These are phyloP conservation scores for Hippopotamyrus pictus DNA, from an alignment of 2,797 vertebrate species.

Conservation along the genomic window DNA sequence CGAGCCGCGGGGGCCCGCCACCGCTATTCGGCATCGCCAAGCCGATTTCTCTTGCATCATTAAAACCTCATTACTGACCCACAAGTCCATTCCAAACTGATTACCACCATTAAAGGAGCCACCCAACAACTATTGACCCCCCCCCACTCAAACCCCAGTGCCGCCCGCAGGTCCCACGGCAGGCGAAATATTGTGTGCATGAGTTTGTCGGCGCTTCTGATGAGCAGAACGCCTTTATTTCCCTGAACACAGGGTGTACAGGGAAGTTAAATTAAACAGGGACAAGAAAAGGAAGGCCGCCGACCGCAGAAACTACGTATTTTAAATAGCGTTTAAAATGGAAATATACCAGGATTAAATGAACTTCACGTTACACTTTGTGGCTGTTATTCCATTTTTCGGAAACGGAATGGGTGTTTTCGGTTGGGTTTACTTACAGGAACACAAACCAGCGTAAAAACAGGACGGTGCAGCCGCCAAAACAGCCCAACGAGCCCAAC, in stretches of 20 bases:
- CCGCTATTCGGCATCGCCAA: not conserved
- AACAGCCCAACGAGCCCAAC: not conserved
- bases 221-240: not conserved
- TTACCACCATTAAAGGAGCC: conserved; percentile 38
- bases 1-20: not conserved
- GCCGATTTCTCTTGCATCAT: conserved; percentile 13
- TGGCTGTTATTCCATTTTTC: not conserved
- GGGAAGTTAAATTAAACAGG: not conserved
- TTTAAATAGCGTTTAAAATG: not conserved
- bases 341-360: not conserved
- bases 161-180: not conserved
- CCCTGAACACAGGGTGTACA: not conserved
- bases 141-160: not conserved
- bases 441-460: not conserved
- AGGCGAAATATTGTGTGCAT: not conserved
- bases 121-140: not conserved
- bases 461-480: not conserved
- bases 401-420: not conserved
- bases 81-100: conserved; percentile 35
- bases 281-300: not conserved
- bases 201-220: not conserved
- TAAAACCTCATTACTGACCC: conserved; percentile 33
- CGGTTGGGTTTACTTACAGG: not conserved
- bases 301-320: not conserved
- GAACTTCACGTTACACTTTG: not conserved